Percentiles rank a stretch among this genome's conserved stretches.
These are phyloP conservation scores for Bombyx mori DNA, from an alignment of 1,140 invertebrate species.

Conservation along the genomic window DNA sequence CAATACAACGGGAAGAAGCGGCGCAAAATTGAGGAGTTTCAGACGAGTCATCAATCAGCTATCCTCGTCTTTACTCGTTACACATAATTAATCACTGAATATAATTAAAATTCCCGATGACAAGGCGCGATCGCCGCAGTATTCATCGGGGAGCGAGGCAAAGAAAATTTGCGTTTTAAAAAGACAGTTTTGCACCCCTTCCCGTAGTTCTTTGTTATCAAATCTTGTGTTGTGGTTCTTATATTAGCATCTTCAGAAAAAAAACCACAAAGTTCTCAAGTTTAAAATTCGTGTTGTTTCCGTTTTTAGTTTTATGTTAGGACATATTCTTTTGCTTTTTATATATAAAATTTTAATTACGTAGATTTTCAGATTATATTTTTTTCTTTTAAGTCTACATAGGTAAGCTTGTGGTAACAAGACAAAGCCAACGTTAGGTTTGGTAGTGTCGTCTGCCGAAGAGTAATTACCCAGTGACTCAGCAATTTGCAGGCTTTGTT, in stretches of 20 bases:
- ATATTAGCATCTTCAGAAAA: too few species aligned
- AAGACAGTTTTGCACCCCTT: too few species aligned
- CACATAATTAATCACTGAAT: constrained; percentile 66
- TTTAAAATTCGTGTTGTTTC: too few species aligned
- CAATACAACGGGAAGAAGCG: constrained; percentile 45
- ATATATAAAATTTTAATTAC: neutral
- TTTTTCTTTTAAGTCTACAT: too few species aligned
- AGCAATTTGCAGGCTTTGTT: constrained; percentile 54
- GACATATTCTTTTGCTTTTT: too few species aligned
- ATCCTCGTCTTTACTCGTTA: constrained; percentile 47
- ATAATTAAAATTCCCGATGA: constrained; percentile 69
- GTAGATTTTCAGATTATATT: neutral
- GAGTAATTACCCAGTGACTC: constrained; percentile 69
- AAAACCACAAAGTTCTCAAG: too few species aligned
- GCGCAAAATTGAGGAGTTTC: constrained; percentile 23
- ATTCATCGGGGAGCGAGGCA: constrained; percentile 20
- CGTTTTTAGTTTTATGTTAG: too few species aligned
- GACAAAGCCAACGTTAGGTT: constrained; percentile 46
- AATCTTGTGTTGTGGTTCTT: too few species aligned
- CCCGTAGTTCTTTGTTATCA: too few species aligned
- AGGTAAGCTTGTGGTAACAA: constrained; percentile 22
- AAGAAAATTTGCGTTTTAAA: too few species aligned
- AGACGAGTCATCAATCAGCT: constrained; percentile 57
- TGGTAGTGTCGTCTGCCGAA: constrained; percentile 46
- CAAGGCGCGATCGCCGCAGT: constrained; percentile 45